Conservation (phyloP, 2,888 invertebrate species). For the Drosophila robusta region DNA sequence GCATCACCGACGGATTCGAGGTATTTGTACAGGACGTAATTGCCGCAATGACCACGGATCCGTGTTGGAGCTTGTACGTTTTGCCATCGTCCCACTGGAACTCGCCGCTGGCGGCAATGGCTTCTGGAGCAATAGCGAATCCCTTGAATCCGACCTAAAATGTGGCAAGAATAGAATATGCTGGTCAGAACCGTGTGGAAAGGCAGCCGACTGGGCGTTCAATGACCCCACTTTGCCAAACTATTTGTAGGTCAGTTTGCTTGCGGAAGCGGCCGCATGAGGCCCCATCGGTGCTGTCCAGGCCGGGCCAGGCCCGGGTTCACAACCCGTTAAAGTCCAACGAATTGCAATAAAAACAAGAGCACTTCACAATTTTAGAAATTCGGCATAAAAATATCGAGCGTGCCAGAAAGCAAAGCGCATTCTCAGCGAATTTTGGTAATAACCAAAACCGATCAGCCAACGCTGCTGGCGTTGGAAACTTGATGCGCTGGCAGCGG, state of each 20-base stretch:
- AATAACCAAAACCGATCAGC: slow-evolving; percentile 57
- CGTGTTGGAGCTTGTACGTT: slow-evolving; percentile 92
- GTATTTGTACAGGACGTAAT: slow-evolving; percentile 99
- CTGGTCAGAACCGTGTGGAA: slow-evolving; percentile 11
- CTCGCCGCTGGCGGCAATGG: slow-evolving; percentile 88
- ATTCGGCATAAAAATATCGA: slow-evolving; percentile 76
- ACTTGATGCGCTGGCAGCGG: slow-evolving; percentile 75
- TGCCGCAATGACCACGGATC: slow-evolving; percentile 98
- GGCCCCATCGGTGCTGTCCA: slow-evolving; percentile 35
- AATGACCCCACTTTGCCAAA: slow-evolving; percentile 53
- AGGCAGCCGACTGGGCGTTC: slow-evolving; percentile 38
- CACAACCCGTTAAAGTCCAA: slow-evolving; percentile 49
- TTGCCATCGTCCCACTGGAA: slow-evolving; percentile 92
- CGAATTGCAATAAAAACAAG: slow-evolving; percentile 42
- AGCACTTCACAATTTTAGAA: slow-evolving; percentile 57
- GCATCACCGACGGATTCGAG: slow-evolving; percentile 98
- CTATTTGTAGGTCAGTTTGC: slow-evolving; percentile 77
- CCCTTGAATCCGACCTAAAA: slow-evolving; percentile 95
- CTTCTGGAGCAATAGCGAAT: slow-evolving; percentile 90
- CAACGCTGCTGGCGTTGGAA: slow-evolving; percentile 53
- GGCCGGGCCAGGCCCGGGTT: slow-evolving; percentile 33
- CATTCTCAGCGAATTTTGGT: slow-evolving; percentile 69
- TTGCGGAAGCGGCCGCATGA: slow-evolving; percentile 68
- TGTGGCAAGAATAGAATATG: slow-evolving; percentile 18
- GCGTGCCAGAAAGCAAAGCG: slow-evolving; percentile 66